Evolutionary conservation across 2,113 vertebrate genomes (phyloP).

Genomic region (Cephalopterus ornatus): DNA sequence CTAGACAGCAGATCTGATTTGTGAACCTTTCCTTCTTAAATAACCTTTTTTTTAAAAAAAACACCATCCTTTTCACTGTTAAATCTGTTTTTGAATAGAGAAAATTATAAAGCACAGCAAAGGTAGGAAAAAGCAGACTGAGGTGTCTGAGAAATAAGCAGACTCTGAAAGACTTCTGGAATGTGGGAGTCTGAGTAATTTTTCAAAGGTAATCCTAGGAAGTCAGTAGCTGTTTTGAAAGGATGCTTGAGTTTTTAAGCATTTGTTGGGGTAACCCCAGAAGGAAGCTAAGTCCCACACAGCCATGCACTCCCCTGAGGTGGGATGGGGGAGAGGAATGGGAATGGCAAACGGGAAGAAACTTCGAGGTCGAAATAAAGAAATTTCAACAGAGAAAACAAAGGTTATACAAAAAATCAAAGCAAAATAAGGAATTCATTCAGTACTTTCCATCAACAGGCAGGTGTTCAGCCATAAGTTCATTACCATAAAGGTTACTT

Average conservation of each 20-base stretch:
- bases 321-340: not conserved
- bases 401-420: not conserved
- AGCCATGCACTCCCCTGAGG: fast-evolving
- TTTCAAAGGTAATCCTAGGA: not conserved
- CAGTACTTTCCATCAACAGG: not conserved
- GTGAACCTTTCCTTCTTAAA: not conserved
- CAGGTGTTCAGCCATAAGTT: not conserved
- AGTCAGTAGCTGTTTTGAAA: not conserved
- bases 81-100: not conserved
- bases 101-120: not conserved
- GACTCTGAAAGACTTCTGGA: not conserved
- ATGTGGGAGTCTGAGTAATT: not conserved
- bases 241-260: not conserved
- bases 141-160: not conserved
- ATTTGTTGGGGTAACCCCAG: not conserved
- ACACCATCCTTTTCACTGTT: not conserved
- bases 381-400: not conserved
- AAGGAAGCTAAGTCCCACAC: not conserved
- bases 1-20: not conserved
- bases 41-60: not conserved
- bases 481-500: not conserved
- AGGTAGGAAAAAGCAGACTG: not conserved
- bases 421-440: not conserved
- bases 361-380: not conserved
- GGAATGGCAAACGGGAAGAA: not conserved